These are phyloP conservation scores for Planococcus citri DNA, from an alignment of 1,140 invertebrate species.

Conservation along the genomic window DNA sequence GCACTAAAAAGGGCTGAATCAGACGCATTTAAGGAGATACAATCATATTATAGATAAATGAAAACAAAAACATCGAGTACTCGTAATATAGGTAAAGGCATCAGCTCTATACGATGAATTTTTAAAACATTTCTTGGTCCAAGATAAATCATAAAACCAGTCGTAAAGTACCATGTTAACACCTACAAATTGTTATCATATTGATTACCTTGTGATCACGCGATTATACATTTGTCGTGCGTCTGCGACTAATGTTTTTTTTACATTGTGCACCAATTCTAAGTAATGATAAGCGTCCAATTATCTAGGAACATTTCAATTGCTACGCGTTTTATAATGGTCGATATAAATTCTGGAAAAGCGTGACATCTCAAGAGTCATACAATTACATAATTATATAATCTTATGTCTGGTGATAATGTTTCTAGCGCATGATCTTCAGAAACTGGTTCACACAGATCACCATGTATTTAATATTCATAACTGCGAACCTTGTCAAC, in stretches of 20 bases:
- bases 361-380: not conserved
- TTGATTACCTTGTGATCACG: not conserved
- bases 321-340: not conserved
- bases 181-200: not conserved
- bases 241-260: not conserved
- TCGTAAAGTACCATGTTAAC: not conserved
- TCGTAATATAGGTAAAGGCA: too few species aligned
- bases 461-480: not conserved
- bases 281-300: not conserved
- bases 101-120: too few species aligned
- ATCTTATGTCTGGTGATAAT: not conserved
- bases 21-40: too few species aligned
- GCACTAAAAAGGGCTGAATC: too few species aligned
- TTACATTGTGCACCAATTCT: not conserved
- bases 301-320: not conserved
- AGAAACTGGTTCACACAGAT: not conserved
- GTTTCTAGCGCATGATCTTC: conserved; percentile 2
- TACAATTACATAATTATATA: not conserved
- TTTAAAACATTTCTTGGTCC: too few species aligned
- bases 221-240: not conserved
- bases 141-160: not conserved
- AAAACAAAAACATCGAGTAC: too few species aligned
- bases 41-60: too few species aligned
- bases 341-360: not conserved
- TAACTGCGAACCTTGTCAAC: not conserved